phyloP scores from a whole-genome alignment of 2,113 vertebrate species.

The Tupaia chinensis region DNA sequence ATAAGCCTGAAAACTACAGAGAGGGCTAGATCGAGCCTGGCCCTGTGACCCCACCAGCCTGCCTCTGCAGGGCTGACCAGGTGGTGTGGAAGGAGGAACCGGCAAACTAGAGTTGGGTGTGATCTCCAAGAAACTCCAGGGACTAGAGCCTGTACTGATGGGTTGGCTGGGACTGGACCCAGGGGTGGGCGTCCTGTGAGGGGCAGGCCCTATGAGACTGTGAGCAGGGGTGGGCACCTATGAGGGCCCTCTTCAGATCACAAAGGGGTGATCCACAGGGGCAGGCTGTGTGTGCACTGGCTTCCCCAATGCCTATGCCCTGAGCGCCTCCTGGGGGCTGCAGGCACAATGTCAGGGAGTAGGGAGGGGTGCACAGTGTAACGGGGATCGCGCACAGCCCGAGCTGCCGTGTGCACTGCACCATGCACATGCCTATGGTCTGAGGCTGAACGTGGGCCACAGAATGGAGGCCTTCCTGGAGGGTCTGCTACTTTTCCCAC shows the following conservation, averaged over 20 bases:
- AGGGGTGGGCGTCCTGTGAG: background rate
- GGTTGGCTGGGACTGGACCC: background rate
- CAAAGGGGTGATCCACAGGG: background rate
- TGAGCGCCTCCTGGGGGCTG: background rate
- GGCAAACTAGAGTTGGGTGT: background rate
- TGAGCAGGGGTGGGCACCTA: background rate
- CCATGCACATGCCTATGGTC: accelerated
- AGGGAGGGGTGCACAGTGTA: background rate
- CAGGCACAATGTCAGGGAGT: background rate
- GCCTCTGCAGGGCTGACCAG: background rate
- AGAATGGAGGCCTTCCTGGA: background rate
- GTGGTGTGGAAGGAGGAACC: accelerated
- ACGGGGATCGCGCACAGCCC: background rate
- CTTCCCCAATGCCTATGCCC: too few species aligned
- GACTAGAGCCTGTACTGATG: background rate
- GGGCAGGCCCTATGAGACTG: too few species aligned
- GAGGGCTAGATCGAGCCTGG: accelerated
- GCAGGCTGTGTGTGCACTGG: background rate
- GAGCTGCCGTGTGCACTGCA: background rate
- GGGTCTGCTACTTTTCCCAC: background rate
- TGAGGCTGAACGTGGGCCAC: background rate
- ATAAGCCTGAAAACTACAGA: background rate
- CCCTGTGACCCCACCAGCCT: accelerated
- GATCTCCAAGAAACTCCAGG: accelerated
- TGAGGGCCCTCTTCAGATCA: background rate